Evolutionary conservation across 2,113 vertebrate genomes (phyloP), one percentile per base, ranked within the genome.

Genomic region (Ctenodactylus gundi): DNA sequence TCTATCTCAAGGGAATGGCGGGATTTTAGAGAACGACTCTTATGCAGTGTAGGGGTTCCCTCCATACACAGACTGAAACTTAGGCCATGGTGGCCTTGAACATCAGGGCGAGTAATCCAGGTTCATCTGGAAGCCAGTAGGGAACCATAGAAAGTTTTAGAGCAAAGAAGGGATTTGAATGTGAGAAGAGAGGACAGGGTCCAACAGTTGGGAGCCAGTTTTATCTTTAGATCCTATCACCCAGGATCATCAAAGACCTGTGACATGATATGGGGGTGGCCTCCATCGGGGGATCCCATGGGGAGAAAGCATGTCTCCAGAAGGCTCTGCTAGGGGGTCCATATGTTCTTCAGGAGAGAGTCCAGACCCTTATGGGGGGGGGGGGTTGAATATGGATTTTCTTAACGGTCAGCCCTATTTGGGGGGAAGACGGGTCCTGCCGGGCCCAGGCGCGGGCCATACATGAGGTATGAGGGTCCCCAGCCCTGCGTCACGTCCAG

Each of bases 311-410:
- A 4, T 34, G 34, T 27, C 70, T 82, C 25, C 17, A 60, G 64
- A 41, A 68, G 14, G 20, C 36, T 15, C 21, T 25, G 7, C 27
- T 39, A 36, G 14, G 64, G n/a, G 51, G 39, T 58, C 81, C 4
- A 5, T 21, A 21, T 55, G 20, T 2, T 46, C 72, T 58, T 29
- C 1, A 44, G 34, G 11, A 62, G 18, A 8, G 2, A 67, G 36
- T 31, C 34, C n/a, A 41, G 46, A 44, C 34, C 18, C 21, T 25
- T 21, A 0, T 49, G 29, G 27, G 39, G 18, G 0, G 57, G 29
- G 27, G 39, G 18, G 17, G 25, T 23, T 72, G 68, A 65, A 36
- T 46, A 68, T 76, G 49, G 87, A 62, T 91, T 89, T 27, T 12
- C n/a, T 64, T 39, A 53, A 7, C 46, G 15, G 36, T 9, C 41